A percentile compares a stretch with the other conserved stretches of the same genome.
phyloP scores from a whole-genome alignment of 2,888 invertebrate species.

The Maniola hyperantus region DNA sequence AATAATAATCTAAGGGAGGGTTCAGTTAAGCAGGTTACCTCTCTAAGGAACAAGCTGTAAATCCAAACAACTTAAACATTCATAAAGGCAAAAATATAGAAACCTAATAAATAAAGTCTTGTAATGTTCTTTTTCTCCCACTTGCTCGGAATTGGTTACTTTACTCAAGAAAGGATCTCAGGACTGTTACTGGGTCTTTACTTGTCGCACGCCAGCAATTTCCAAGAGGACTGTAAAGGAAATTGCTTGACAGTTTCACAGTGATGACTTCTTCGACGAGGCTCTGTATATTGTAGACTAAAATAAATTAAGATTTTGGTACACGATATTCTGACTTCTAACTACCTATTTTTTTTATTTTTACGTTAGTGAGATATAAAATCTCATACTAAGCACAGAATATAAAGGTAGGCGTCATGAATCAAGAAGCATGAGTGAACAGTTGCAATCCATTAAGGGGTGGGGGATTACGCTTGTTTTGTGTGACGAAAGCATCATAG shows the following conservation, averaged over 20 bases:
- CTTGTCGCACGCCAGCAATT: too few relatives aligned
- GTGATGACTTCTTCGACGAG: too few relatives aligned
- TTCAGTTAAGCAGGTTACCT: not conserved
- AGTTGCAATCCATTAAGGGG: slow-evolving; percentile 34
- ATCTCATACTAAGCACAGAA: not conserved
- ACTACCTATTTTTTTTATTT: too few relatives aligned
- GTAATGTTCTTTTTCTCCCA: not conserved
- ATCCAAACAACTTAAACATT: slow-evolving; percentile 1
- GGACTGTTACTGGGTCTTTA: too few relatives aligned
- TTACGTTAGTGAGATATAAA: too few relatives aligned
- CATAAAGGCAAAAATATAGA: not conserved
- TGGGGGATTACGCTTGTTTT: slow-evolving; percentile 31
- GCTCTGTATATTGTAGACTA: too few relatives aligned
- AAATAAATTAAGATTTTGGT: too few relatives aligned
- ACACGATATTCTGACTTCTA: too few relatives aligned
- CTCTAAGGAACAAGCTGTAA: not conserved
- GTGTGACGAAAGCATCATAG: slow-evolving; percentile 25
- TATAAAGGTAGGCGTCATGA: slow-evolving; percentile 5
- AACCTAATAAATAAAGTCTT: not conserved
- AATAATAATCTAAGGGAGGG: not conserved
- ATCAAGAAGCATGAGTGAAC: slow-evolving; percentile 14
- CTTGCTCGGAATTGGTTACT: too few relatives aligned
- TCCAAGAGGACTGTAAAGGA: too few relatives aligned
- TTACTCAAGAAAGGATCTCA: too few relatives aligned
- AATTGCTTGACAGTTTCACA: too few relatives aligned